Base-by-base conservation (phyloP, 1,140 invertebrate species). In the Anastrepha ludens region DNA sequence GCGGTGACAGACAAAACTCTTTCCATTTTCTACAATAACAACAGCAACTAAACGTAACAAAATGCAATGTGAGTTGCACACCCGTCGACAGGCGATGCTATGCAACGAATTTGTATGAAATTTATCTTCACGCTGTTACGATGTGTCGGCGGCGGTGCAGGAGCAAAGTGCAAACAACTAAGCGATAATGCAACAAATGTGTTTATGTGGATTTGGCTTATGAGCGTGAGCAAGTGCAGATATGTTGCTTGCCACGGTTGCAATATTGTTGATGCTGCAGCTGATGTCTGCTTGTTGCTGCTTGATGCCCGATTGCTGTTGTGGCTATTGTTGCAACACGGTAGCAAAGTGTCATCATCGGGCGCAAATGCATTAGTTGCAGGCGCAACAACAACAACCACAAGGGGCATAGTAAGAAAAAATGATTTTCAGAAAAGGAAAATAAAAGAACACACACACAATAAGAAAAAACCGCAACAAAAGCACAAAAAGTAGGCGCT, bases 151-250 rank as follows among this genome's bases (percentile, higher is more conserved):
- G 67, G 13, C 44, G 67, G 8, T 74, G 67, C 67, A 74, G 67
- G 67, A 74, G 67, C 67, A 74, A 74, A 74, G 67, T 74, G 67
- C 67, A 74, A 74, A 74, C 67, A 74, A 74, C 67, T 74, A 11
- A 74, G 41, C 67, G 67, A 74, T 74, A 74, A 74, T 74, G 67
- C 67, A 74, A 74, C 67, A 74, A 74, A 74, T 74, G 67, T 74
- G 67, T 74, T 74, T 74, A 44, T n/a, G 67, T 11, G 67, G 44
- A 74, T 74, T 74, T 47, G 15, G 15, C 17, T 74, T 17, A 39
- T 70, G 11, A 41, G 41, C 39, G 29, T 74, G 67, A 44, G 4
- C 3, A 41, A 5, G 39, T 44, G 7, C 4, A 70, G 39, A 20
- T 4, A 17, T 41, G 13, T 41, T 44, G 2, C 39, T 39, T 41